Base-by-base conservation (phyloP, 92 coral and sea anemone genomes). In the Actinostola sp. region DNA sequence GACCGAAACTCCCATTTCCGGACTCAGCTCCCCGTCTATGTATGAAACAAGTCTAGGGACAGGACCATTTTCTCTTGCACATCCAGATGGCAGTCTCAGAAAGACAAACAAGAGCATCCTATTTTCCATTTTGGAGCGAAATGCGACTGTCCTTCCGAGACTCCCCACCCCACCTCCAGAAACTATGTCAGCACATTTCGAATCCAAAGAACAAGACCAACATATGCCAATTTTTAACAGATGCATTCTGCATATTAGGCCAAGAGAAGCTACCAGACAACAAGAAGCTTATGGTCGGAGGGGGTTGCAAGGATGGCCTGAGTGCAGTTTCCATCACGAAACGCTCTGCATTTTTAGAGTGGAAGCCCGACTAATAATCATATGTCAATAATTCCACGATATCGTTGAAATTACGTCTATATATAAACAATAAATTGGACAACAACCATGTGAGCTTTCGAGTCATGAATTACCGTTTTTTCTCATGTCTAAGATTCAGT, bases 1-100 rank as follows among this genome's bases (percentile, higher is more conserved):
- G n/a, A n/a, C n/a, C n/a, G n/a, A n/a, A n/a, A n/a, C n/a, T n/a
- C n/a, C n/a, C n/a, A n/a, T n/a, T n/a, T n/a, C n/a, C n/a, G n/a
- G n/a, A n/a, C n/a, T n/a, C n/a, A n/a, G n/a, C n/a, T n/a, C n/a
- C n/a, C n/a, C n/a, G n/a, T n/a, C n/a, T n/a, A n/a, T n/a, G n/a
- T n/a, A n/a, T n/a, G n/a, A n/a, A n/a, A n/a, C n/a, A n/a, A n/a
- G n/a, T n/a, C n/a, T n/a, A n/a, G n/a, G n/a, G n/a, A n/a, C n/a
- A n/a, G n/a, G n/a, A 50, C 88, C 72, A 24, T 52, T 32, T 27
- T 64, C 82, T 26, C 73, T 82, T 19, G 82, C 87, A 6, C 61
- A 75, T 25, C 15, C 23, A 0, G 71, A 76, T 23, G 73, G 81
- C 34, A 73, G 10, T 54, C 72, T 81, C 36, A 23, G 86, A 41